A percentile compares a stretch with the other conserved stretches of the same genome.
Evolutionary conservation across 2,888 invertebrate genomes (phyloP).

Genomic region (Lamellibrachia columna): DNA sequence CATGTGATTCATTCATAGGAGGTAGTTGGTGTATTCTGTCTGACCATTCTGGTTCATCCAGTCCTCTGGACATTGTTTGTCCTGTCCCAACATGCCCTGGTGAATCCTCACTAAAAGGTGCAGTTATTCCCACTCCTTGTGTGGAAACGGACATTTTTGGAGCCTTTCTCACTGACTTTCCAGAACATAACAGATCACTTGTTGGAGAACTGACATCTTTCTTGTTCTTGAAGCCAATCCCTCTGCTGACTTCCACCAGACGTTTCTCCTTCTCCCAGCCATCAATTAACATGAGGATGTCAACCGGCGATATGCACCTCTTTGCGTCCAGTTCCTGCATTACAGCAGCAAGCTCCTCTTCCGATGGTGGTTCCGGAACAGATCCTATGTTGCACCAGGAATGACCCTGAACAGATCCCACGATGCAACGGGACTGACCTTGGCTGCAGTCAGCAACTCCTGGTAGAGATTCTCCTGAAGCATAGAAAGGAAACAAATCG

Average conservation of each 20-base stretch:
- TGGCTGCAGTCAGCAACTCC: neutral
- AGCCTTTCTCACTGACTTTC: neutral
- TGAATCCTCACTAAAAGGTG: neutral
- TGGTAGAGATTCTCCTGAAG: neutral
- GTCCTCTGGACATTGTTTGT: neutral
- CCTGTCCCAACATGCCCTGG: neutral
- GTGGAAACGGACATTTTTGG: conserved; percentile 11
- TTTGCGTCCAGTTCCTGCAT: conserved; percentile 38
- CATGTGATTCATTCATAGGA: neutral
- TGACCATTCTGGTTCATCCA: neutral
- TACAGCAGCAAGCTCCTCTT: conserved; percentile 38
- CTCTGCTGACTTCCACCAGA: neutral
- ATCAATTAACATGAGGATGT: conserved; percentile 45
- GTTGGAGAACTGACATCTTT: conserved; percentile 23
- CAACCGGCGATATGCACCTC: conserved; percentile 39
- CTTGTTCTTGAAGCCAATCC: neutral
- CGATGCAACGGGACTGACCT: neutral
- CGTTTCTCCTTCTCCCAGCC: conserved; percentile 50
- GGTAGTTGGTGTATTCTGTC: neutral
- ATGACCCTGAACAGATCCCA: neutral
- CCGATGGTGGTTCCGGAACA: conserved; percentile 13
- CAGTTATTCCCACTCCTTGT: neutral
- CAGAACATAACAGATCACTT: neutral
- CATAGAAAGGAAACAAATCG: neutral
- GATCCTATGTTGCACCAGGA: neutral